These are phyloP conservation scores for Drosophila insularis DNA, from an alignment of 1,140 invertebrate genomes.

Conservation along the genomic window DNA sequence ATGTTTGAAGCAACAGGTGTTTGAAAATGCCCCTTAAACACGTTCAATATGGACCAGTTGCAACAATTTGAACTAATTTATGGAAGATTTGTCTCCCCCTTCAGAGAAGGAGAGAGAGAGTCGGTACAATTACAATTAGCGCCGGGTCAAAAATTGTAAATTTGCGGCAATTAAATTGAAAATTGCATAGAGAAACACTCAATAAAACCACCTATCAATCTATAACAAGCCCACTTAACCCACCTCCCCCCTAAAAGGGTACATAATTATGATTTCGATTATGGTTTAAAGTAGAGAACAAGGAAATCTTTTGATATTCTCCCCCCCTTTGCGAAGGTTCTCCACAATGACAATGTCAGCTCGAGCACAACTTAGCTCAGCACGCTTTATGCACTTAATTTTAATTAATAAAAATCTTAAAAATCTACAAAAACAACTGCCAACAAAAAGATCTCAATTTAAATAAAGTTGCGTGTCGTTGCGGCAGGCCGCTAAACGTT, in stretches of 20 bases:
- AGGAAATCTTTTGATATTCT: slow-evolving; percentile 26
- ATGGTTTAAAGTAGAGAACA: slow-evolving; percentile 26
- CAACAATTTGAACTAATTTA: slow-evolving; percentile 51
- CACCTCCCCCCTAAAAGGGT: slow-evolving; percentile 10
- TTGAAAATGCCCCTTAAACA: slow-evolving; percentile 28
- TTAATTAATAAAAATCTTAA: slow-evolving; percentile 70
- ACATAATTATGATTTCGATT: slow-evolving; percentile 24
- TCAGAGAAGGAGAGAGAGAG: neutral
- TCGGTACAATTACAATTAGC: slow-evolving; percentile 33
- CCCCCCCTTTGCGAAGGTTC: slow-evolving; percentile 13
- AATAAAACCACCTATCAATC: neutral
- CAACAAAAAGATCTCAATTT: slow-evolving; percentile 41
- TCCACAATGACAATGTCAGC: slow-evolving; percentile 50
- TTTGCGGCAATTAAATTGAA: slow-evolving; percentile 40
- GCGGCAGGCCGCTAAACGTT: slow-evolving; percentile 7
- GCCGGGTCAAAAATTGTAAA: slow-evolving; percentile 30
- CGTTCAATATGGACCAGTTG: slow-evolving; percentile 28
- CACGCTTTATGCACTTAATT: slow-evolving; percentile 21
- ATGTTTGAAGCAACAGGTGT: slow-evolving; percentile 5
- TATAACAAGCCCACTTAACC: neutral
- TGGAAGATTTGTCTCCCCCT: slow-evolving; percentile 27
- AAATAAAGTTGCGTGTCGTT: slow-evolving; percentile 66
- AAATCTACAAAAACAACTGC: slow-evolving; percentile 17
- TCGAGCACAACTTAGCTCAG: slow-evolving; percentile 17
- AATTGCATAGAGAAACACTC: slow-evolving; percentile 5